These are phyloP conservation scores for Coranthus polyacanthus DNA, from an alignment of 2,797 vertebrate species.

Conservation along the genomic window DNA sequence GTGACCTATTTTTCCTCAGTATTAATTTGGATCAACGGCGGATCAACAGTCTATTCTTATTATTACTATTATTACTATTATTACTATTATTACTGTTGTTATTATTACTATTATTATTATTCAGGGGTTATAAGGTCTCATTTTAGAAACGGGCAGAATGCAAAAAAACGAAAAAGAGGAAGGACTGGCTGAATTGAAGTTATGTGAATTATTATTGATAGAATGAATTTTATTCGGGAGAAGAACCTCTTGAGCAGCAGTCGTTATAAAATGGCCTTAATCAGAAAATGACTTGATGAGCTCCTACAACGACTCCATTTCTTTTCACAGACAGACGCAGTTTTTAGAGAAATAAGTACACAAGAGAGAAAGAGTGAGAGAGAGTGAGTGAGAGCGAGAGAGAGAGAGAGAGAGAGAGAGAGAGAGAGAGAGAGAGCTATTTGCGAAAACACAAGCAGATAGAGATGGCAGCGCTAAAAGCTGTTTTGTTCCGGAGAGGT, in stretches of 20 bases:
- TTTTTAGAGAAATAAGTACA: conserved; percentile 36
- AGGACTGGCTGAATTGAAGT: conserved; percentile 26
- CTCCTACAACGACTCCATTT: conserved; percentile 59
- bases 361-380: conserved; percentile 30
- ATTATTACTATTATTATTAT: conserved; percentile 5
- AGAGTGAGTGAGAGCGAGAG: conserved; percentile 43
- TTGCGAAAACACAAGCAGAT: conserved; percentile 70
- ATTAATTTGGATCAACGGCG: conserved; percentile 37
- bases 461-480: conserved; percentile 78
- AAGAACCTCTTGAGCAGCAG: conserved; percentile 52
- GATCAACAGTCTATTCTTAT: conserved; percentile 10
- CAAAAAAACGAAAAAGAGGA: conserved; percentile 8
- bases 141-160: neutral
- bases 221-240: conserved; percentile 37
- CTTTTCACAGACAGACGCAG: conserved; percentile 56
- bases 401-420: conserved; percentile 42
- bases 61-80: conserved; percentile 10
- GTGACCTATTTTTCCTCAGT: conserved; percentile 34
- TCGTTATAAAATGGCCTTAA: conserved; percentile 59
- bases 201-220: conserved; percentile 22
- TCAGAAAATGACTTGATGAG: conserved; percentile 78
- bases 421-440: conserved; percentile 55
- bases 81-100: conserved; percentile 1
- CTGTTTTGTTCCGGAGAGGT: conserved; percentile 83
- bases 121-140: neutral